phyloP scores from a whole-genome alignment of 2,797 vertebrate species.

The Amniataba percoides region DNA sequence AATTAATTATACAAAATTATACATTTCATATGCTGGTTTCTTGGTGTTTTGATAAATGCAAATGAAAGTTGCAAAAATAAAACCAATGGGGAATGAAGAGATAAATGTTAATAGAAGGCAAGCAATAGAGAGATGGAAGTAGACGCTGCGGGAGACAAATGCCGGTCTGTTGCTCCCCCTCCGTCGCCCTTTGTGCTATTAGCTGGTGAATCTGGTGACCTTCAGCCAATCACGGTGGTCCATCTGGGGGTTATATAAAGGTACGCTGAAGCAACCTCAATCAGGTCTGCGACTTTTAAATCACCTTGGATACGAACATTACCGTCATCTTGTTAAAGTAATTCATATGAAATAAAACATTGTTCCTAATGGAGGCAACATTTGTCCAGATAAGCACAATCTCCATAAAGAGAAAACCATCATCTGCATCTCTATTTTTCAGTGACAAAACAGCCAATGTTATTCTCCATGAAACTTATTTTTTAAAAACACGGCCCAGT shows the following conservation, averaged over 20 bases:
- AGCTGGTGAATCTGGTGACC: too few species aligned
- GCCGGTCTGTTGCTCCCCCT: background rate
- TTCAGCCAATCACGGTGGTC: too few species aligned
- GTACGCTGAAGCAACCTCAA: background rate
- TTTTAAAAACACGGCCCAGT: background rate
- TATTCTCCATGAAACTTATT: background rate
- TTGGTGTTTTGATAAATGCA: conserved; percentile 9
- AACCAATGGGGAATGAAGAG: background rate
- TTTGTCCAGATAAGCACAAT: background rate
- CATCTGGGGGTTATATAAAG: too few species aligned
- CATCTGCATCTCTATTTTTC: background rate
- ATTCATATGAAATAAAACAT: background rate
- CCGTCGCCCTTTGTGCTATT: too few species aligned
- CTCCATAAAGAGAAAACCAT: background rate
- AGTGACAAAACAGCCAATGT: background rate
- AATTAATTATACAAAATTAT: background rate
- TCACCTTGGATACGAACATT: background rate
- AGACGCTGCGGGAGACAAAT: background rate
- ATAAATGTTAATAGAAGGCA: background rate
- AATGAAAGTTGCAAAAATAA: conserved; percentile 16
- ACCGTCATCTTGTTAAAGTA: background rate
- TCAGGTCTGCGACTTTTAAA: background rate
- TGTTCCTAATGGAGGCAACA: background rate
- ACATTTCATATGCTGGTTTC: background rate
- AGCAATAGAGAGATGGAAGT: background rate